A percentile compares a stretch with the other conserved stretches of the same genome.
Conservation (phyloP, 35 echinoderm and acorn worm genomes). For the Apostichopus japonicus region DNA sequence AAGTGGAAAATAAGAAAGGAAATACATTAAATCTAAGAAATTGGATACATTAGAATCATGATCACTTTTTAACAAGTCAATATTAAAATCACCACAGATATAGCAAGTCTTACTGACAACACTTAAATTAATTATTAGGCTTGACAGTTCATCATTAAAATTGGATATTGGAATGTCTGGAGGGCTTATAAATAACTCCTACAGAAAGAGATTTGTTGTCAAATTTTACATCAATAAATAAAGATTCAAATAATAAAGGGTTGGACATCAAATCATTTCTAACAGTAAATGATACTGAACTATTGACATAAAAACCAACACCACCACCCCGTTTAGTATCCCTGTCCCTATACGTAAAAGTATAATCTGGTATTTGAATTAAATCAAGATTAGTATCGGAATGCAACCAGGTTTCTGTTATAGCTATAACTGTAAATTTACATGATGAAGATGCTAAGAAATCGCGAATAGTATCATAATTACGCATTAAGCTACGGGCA, state of each 20-base stretch:
- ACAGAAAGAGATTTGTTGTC: too few relatives aligned
- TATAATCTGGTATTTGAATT: neutral
- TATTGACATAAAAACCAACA: neutral
- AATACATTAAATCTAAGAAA: too few relatives aligned
- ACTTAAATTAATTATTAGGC: too few relatives aligned
- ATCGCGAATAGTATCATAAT: too few relatives aligned
- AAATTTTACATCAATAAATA: too few relatives aligned
- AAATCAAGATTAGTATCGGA: conserved; percentile 32
- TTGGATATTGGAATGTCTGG: too few relatives aligned
- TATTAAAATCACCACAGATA: conserved; percentile 13
- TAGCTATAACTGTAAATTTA: neutral
- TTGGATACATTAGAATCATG: too few relatives aligned
- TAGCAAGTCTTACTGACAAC: too few relatives aligned
- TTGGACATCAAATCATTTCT: neutral
- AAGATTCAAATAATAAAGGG: too few relatives aligned
- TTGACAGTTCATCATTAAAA: too few relatives aligned
- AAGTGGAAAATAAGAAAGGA: neutral
- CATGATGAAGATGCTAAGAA: neutral
- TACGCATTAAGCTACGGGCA: too few relatives aligned
- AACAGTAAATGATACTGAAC: neutral
- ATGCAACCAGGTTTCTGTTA: conserved; percentile 27
- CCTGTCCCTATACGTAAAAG: neutral
- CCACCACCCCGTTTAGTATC: neutral
- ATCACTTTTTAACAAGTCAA: conserved; percentile 6
- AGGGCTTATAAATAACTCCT: too few relatives aligned